Percentiles rank a stretch among this genome's conserved stretches.
phyloP scores from a whole-genome alignment of 2,888 invertebrate species.

The Cephus pygmeus region DNA sequence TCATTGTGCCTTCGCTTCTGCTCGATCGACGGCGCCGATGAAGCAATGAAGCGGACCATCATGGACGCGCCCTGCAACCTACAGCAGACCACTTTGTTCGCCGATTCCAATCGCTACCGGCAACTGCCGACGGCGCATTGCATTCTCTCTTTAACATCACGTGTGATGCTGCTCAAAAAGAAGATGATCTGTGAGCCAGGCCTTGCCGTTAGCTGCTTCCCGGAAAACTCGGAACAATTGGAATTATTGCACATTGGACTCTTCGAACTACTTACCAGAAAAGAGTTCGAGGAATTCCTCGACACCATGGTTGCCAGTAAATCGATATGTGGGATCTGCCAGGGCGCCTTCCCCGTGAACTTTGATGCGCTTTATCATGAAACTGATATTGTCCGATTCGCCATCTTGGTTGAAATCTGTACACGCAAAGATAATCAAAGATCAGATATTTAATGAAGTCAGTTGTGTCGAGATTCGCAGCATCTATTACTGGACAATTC shows the following conservation, averaged over 20 bases:
- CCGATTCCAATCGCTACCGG: slow-evolving; percentile 7
- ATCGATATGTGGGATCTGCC: slow-evolving; percentile 85
- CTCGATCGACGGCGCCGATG: slow-evolving; percentile 34
- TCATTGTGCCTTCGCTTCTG: slow-evolving; percentile 30
- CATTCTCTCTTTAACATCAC: neutral
- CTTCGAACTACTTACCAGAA: slow-evolving; percentile 75
- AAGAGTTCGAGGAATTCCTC: slow-evolving; percentile 97
- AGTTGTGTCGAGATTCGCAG: neutral
- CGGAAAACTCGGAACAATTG: too few species aligned
- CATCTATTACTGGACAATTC: neutral
- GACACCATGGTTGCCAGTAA: slow-evolving; percentile 94
- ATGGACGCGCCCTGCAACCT: slow-evolving; percentile 22
- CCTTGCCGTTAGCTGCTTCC: too few species aligned
- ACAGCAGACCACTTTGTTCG: slow-evolving; percentile 28
- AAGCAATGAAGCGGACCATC: slow-evolving; percentile 26
- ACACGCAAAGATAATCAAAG: slow-evolving; percentile 26
- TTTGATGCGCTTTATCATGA: slow-evolving; percentile 94
- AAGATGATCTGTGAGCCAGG: too few species aligned
- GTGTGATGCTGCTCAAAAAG: too few species aligned
- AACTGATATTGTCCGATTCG: slow-evolving; percentile 89
- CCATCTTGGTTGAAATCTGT: slow-evolving; percentile 93
- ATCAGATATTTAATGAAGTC: neutral
- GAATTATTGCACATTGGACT: neutral
- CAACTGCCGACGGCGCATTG: slow-evolving; percentile 9
- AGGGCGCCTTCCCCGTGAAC: slow-evolving; percentile 87